Evolutionary conservation across 2,797 vertebrate species (phyloP).

Genomic region (Acipenser transmontanus): DNA sequence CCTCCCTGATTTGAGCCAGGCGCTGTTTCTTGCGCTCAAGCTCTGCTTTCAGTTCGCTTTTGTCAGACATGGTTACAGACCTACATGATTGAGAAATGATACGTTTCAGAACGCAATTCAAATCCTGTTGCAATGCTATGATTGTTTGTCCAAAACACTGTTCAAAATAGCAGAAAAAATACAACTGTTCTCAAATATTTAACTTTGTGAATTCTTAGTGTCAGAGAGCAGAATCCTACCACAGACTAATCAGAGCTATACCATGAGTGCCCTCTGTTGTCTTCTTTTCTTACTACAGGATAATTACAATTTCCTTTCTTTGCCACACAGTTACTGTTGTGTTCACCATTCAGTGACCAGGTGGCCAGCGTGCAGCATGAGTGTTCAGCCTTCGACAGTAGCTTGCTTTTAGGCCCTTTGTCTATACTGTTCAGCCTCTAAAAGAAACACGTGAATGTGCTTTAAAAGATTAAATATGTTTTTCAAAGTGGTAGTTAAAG

Average conservation of each 20-base stretch:
- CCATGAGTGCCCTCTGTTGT: background rate
- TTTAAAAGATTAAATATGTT: constrained; percentile 18
- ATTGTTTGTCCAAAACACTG: too few species aligned
- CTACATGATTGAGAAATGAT: constrained; percentile 24
- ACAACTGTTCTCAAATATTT: too few species aligned
- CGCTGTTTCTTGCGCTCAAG: constrained; percentile 95
- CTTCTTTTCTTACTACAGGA: background rate
- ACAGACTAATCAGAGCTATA: too few species aligned
- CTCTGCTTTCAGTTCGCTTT: constrained; percentile 95
- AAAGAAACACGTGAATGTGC: background rate
- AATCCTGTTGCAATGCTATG: too few species aligned
- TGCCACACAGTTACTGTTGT: too few species aligned
- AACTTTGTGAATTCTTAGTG: too few species aligned
- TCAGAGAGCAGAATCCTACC: too few species aligned
- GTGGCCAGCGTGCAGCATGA: constrained; percentile 12
- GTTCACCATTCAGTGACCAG: constrained; percentile 4
- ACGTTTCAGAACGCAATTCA: too few species aligned
- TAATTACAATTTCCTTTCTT: background rate
- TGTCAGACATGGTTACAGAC: constrained; percentile 86
- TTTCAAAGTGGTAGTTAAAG: constrained; percentile 20
- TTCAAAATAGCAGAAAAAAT: too few species aligned
- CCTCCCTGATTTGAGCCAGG: constrained; percentile 94
- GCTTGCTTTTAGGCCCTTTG: constrained; percentile 17
- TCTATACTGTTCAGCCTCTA: constrained; percentile 2
- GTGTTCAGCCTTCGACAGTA: background rate